Evolutionary conservation across 2,113 vertebrate species (phyloP).

Genomic region (Perccottus glenii): DNA sequence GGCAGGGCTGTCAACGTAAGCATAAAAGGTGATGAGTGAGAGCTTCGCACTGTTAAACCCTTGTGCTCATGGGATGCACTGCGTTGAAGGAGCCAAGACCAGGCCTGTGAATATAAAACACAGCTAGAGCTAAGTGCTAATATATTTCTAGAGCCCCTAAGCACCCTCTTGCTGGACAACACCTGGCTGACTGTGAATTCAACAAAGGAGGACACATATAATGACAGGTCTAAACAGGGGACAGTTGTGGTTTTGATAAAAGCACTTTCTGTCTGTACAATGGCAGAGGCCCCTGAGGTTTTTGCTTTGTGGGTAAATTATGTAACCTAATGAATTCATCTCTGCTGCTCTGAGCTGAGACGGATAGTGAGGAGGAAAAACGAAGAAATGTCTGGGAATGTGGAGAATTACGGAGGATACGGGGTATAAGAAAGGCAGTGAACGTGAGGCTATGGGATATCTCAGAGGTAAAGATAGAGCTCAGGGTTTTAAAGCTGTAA

Average conservation of each 20-base stretch:
- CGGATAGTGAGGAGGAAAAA: conserved; percentile 47
- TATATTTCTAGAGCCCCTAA: background rate
- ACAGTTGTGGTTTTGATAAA: conserved; percentile 55
- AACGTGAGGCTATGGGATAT: conserved; percentile 53
- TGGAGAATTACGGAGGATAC: conserved; percentile 60
- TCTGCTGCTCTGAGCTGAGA: conserved; percentile 44
- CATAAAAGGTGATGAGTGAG: conserved; percentile 73
- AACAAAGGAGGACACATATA: too few relatives aligned
- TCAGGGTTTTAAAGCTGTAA: conserved; percentile 60
- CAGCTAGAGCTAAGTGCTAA: conserved; percentile 44
- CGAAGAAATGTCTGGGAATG: conserved; percentile 55
- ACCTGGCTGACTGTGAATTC: too few relatives aligned
- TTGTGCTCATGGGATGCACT: conserved; percentile 56
- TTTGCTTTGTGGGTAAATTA: conserved; percentile 67
- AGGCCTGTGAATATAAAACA: conserved; percentile 50
- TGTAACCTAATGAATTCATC: conserved; percentile 73
- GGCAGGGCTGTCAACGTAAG: conserved; percentile 57
- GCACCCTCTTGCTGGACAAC: too few relatives aligned
- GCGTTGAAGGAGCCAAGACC: conserved; percentile 33
- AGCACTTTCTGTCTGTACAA: conserved; percentile 58
- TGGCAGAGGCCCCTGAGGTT: conserved; percentile 40
- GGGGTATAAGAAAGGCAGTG: conserved; percentile 44
- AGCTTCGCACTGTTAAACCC: conserved; percentile 68
- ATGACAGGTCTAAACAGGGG: conserved; percentile 1
- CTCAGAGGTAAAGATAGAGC: conserved; percentile 59